Base-by-base conservation (phyloP, 2,888 invertebrate species). In the Acronicta aceris region DNA sequence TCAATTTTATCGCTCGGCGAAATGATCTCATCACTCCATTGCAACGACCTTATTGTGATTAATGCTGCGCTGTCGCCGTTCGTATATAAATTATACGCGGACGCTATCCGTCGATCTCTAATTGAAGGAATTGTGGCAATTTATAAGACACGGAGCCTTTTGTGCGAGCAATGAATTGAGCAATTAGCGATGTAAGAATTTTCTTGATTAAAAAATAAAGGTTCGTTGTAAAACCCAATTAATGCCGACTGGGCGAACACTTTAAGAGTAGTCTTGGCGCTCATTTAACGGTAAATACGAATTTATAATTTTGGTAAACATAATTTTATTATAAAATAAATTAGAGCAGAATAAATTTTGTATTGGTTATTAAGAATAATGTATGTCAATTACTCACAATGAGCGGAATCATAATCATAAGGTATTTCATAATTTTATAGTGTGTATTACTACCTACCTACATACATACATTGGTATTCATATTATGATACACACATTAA, bases 51-150 rank as follows among this genome's bases (percentile, higher is more conserved):
- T 79, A 81, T 86, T 84, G 87, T 90, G 88, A 90, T 90, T 87
- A 89, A 89, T 88, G 86, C 72, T 70, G 49, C 71, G 65, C 74
- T 74, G 83, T 83, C 83, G 72, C 80, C 79, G 77, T 82, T 84
- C 78, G 54, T 66, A 74, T 74, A 78, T 78, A 78, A 78, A 76
- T 78, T 76, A 88, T 81, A 81, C 74, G 66, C 75, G 79, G 81
- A 83, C 88, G 81, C 84, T 90, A 90, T 90, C 89, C 84, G 86
- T 85, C 88, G 87, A 92, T 90, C 88, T 81, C 73, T 86, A 91
- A 92, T 92, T 90, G 88, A 88, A 81, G 81, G 86, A 90, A 87
- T 92, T 91, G 90, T 83, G 82, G 85, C 90, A 87, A 89, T 88
- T 87, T 83, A 78, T 77, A 61, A 78, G 81, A 80, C 73, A 82